Conservation (phyloP, 1,140 invertebrate genomes). For the Diabrotica virgifera region DNA sequence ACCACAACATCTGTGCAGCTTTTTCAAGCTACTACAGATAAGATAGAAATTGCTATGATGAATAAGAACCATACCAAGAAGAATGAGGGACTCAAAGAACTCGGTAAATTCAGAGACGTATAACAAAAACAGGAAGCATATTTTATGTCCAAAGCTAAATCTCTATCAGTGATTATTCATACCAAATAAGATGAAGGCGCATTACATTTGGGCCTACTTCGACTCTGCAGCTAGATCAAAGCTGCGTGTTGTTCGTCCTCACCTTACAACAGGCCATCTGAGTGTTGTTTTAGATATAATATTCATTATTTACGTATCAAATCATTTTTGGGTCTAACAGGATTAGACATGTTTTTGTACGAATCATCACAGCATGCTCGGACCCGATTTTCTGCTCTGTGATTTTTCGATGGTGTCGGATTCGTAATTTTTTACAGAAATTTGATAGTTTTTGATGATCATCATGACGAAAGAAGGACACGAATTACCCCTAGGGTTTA, state of each 20-base stretch:
- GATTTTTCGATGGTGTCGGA: constrained; percentile 12
- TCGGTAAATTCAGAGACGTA: too few species aligned
- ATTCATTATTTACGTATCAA: constrained; percentile 17
- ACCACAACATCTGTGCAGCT: too few species aligned
- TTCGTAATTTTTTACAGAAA: constrained; percentile 13
- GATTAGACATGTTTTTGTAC: constrained; percentile 16
- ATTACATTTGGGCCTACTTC: not conserved
- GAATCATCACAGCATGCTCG: constrained; percentile 15
- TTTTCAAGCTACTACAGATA: too few species aligned
- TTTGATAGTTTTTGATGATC: not conserved
- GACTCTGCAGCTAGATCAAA: constrained; percentile 2
- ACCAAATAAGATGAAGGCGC: too few species aligned
- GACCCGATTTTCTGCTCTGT: constrained; percentile 14
- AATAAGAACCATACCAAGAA: too few species aligned
- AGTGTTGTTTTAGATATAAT: constrained; percentile 20
- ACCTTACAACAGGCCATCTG: constrained; percentile 11
- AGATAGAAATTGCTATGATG: too few species aligned
- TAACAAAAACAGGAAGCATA: too few species aligned
- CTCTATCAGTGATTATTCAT: too few species aligned
- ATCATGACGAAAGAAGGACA: too few species aligned
- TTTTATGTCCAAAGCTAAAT: too few species aligned
- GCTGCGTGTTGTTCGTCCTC: constrained; percentile 12
- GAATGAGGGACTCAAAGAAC: too few species aligned
- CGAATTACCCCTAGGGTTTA: too few species aligned
- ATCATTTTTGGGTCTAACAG: constrained; percentile 13